Evolutionary conservation across 2,888 invertebrate species (phyloP), one percentile per base, ranked within the genome.

Genomic region (Drosophila quinaria): DNA sequence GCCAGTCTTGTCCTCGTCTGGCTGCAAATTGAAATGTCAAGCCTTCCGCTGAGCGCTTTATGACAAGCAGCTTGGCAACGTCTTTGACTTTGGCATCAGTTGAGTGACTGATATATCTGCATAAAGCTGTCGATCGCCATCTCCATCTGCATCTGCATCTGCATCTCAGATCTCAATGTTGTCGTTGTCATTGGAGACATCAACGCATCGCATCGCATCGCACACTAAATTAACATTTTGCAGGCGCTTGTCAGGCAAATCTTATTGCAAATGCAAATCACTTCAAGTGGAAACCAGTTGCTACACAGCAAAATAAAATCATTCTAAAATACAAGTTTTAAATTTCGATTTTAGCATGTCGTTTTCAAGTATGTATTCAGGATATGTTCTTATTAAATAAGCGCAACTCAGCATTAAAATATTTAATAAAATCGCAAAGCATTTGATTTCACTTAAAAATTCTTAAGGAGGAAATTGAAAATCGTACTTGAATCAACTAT

Each of bases 11-110:
- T 74, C 67, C 78, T 55, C 69, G 68, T 70, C 75, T 68, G 41
- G 47, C 75, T 88, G 84, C 89, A 87, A 87, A 87, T 87, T 87
- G 86, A 87, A 87, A 87, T 87, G 86, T 87, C 89, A 87, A 87
- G 78, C 78, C 80, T 71, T 70, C 71, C 67, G 78, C 74, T 86
- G 84, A 86, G 76, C 87, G 70, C 89, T 88, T 87, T 87, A 87
- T 87, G 86, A 87, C 86, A 86, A 81, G 84, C 86, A 85, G 77
- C 85, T 62, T 41, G 56, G 79, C 74, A 74, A 77, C 74, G 70
- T 49, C 74, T 74, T 42, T 50, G 68, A 51, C 72, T 66, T 42
- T 63, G 50, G 56, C 62, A 70, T 35, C 50, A 47, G 62, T 33
- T 81, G 85, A 80, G 72, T 87, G 84, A 87, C 84, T 84, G 84